Conservation (phyloP, 1,140 invertebrate genomes). For the Sarcophaga peregrina region DNA sequence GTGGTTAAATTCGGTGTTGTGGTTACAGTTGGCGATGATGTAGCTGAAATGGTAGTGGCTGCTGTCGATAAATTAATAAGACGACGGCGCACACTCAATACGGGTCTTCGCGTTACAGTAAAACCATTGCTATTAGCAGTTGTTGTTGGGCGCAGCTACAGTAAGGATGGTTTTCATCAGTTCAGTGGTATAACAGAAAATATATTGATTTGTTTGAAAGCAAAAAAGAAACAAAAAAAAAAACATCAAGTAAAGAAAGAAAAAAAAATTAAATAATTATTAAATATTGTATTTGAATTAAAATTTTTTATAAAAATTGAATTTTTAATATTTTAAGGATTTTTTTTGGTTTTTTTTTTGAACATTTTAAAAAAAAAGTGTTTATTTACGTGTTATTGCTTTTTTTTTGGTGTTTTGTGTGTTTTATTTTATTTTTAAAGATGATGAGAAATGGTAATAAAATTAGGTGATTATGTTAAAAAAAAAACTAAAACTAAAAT, state of each 20-base stretch:
- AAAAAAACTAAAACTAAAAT: no score
- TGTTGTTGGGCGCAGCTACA: constrained; percentile 56
- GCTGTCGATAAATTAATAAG: constrained; percentile 56
- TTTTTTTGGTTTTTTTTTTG: no score
- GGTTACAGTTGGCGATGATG: constrained; percentile 16
- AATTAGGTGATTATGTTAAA: no score
- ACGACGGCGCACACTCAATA: constrained; percentile 61
- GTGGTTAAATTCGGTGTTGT: constrained; percentile 6
- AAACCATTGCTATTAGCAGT: constrained; percentile 43
- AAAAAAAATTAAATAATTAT: constrained; percentile 13
- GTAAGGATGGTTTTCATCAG: not conserved
- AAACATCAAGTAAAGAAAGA: not conserved
- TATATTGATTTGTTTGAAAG: not conserved
- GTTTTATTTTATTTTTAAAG: no score
- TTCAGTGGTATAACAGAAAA: not conserved
- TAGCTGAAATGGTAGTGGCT: constrained; percentile 21
- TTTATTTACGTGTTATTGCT: not conserved
- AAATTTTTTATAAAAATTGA: not conserved
- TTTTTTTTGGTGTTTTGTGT: not conserved
- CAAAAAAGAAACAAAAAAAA: not conserved
- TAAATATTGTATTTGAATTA: no score
- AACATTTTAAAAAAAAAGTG: not conserved
- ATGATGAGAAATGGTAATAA: no score
- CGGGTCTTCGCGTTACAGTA: constrained; percentile 56
- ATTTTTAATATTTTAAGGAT: constrained; percentile 3